phyloP scores from a whole-genome alignment of 2,888 invertebrate species.

The Athetis lepigone region DNA sequence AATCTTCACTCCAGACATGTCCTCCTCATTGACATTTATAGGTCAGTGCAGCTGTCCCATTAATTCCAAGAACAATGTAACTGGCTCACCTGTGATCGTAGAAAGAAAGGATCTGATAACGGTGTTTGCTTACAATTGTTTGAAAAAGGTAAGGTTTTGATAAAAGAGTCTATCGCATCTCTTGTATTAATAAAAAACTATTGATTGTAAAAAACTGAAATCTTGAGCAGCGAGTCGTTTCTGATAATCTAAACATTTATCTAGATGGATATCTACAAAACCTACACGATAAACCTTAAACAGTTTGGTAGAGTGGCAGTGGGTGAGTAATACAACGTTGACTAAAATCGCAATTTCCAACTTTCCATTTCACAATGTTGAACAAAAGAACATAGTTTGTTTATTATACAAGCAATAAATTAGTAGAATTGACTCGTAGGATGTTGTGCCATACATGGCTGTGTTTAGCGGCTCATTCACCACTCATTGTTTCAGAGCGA shows the following conservation, averaged over 20 bases:
- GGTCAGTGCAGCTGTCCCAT: constrained; percentile 52
- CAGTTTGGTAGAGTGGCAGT: neutral
- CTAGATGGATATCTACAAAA: neutral
- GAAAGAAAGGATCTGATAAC: constrained; percentile 9
- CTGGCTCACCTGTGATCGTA: constrained; percentile 16
- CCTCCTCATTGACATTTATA: constrained; percentile 60
- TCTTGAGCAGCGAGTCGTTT: neutral
- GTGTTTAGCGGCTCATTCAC: constrained; percentile 74
- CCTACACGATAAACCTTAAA: neutral
- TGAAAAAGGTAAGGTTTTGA: neutral
- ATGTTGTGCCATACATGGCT: constrained; percentile 73
- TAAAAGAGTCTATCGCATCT: neutral
- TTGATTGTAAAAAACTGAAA: neutral
- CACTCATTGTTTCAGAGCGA: constrained; percentile 78
- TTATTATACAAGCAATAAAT: constrained; percentile 67
- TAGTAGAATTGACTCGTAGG: constrained; percentile 74
- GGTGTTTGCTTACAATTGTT: constrained; percentile 4
- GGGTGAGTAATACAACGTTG: constrained; percentile 28
- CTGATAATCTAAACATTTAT: neutral
- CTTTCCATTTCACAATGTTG: constrained; percentile 59
- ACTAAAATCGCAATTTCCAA: constrained; percentile 43
- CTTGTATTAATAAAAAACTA: neutral
- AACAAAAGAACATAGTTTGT: constrained; percentile 59
- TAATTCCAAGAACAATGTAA: constrained; percentile 25
- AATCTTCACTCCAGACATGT: constrained; percentile 55